Conservation (phyloP, 2,888 invertebrate genomes). For the Pachydiplax longipennis region DNA sequence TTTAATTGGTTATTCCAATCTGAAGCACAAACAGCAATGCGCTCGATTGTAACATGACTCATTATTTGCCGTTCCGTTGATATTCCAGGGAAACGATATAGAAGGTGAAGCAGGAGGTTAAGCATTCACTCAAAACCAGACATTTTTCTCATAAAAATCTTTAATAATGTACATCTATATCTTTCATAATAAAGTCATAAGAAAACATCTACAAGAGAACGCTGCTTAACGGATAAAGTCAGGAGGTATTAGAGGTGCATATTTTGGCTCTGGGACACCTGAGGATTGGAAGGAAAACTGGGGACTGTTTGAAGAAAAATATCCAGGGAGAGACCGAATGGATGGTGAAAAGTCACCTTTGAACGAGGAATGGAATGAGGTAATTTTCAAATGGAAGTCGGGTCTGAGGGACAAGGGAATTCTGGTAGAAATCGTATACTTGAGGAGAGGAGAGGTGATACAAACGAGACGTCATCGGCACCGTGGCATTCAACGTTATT, state of each 20-base stretch:
- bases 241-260: constrained; percentile 25
- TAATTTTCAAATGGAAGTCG: neutral
- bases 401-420: neutral
- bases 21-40: too few species aligned
- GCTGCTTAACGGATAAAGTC: constrained; percentile 46
- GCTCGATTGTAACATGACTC: too few species aligned
- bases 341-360: neutral
- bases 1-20: too few species aligned
- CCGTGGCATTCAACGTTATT: neutral
- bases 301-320: constrained; percentile 46
- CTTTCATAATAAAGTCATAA: constrained; percentile 50
- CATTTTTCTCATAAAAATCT: constrained; percentile 48
- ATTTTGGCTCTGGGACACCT: constrained; percentile 11
- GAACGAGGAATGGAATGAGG: neutral
- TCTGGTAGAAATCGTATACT: constrained; percentile 23
- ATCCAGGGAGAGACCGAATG: neutral
- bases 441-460: constrained; percentile 7
- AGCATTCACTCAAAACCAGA: too few species aligned
- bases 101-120: too few species aligned
- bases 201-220: constrained; percentile 50
- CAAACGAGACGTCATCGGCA: neutral
- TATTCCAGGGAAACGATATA: too few species aligned
- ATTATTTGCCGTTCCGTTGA: too few species aligned
- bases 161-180: constrained; percentile 52
- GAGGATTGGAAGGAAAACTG: constrained; percentile 44